Evolutionary conservation across 2,888 invertebrate genomes (phyloP), one percentile per base, ranked within the genome.

Genomic region (Lasioglossum leucozonium): DNA sequence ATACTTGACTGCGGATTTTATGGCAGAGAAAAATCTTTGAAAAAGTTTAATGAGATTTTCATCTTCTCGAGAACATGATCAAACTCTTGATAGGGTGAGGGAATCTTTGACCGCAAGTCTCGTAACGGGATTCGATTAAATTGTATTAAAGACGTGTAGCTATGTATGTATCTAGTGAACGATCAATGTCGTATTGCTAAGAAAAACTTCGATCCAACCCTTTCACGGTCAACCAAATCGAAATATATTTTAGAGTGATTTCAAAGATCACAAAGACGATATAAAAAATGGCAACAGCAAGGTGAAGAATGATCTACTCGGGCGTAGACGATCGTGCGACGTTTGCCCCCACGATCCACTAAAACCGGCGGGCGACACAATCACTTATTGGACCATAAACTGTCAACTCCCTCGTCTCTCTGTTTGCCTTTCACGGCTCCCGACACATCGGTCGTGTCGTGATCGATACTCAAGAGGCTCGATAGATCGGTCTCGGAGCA

Each of bases 311-410:
- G 18, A 30, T 62, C 22, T 40, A 13, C n/a, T 40, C 69, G n/a
- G 11, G 22, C 10, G 58, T 77, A 47, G 13, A n/a, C 18, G 74
- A 83, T 55, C 77, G 37, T 55, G 11, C 34, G 26, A 58, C 51
- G 51, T 82, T 77, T 44, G 77, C 78, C 44, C 62, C 42, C 30
- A 44, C 37, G 80, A 80, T 47, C 26, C 34, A 34, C 44, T 72
- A 67, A 69, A 84, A 80, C 37, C 80, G 62, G 22, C 74, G n/a
- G 58, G 34, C 80, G 80, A 76, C 77, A 69, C 81, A 85, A 85
- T 85, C 80, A 80, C 80, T 81, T 84, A 84, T 83, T 75, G 79
- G 83, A 65, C 83, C 79, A 76, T 83, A 83, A 84, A 76, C 79
- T 72, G 76, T 82, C 78, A 79, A 78, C 76, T 58, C 77, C 34